Evolutionary conservation across 1,140 invertebrate species (phyloP), one percentile per base, ranked within the genome.

Genomic region (Drosophila neocordata): DNA sequence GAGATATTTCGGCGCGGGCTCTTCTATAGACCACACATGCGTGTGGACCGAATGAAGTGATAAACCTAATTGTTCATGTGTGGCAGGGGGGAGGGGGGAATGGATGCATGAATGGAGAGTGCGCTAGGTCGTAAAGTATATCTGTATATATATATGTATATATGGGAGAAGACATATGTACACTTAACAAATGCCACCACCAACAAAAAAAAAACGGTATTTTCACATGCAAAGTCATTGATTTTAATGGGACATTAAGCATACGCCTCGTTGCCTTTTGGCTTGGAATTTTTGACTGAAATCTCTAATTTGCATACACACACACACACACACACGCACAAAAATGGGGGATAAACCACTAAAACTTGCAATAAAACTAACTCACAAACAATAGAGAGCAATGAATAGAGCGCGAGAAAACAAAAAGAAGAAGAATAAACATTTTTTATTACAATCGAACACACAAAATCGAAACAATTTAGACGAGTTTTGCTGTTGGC

Each of bases 191-290:
- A 67, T 74, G 58, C 63, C 64, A 56, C 62, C 68, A 70, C 62
- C 69, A 61, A n/a, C n/a, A n/a, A n/a, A n/a, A n/a, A n/a, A n/a
- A 75, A 64, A 75, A 64, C 67, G 56, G 55, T 31, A 60, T 69
- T 76, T 77, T 77, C 66, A 65, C 74, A 66, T 58, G 73, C 59
- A 51, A 77, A 71, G 68, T 82, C 83, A 87, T 76, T 83, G 83
- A 72, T 69, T 87, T 87, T 87, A 88, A 87, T 87, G 76, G 73
- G 75, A 73, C 74, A 87, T 88, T 87, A 87, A 87, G 83, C 79
- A 87, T 87, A 87, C 83, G 83, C 83, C 83, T 79, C 79, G 75
- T 88, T 77, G 83, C 59, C 68, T 67, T 76, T 35, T n/a, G 44
- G 53, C 55, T 75, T 65, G 73, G 75, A 77, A 73, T 81, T 80